Evolutionary conservation across 2,888 invertebrate species (phyloP).

Genomic region (Gryllus longicercus): DNA sequence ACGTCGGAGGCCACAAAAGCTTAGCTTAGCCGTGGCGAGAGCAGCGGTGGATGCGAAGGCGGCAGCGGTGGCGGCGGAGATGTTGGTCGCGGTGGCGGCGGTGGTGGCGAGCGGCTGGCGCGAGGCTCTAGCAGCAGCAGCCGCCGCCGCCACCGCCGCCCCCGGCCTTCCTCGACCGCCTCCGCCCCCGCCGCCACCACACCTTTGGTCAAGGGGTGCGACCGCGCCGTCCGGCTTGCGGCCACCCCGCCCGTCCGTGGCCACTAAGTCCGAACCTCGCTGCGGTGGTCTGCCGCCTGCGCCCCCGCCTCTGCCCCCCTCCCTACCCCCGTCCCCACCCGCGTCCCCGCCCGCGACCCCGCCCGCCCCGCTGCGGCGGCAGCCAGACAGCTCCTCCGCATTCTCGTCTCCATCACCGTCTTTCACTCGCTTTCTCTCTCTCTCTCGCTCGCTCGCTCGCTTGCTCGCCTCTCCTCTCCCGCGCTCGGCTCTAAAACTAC

Average conservation of each 20-base stretch:
- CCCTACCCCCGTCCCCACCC: neutral
- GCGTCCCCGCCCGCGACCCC: neutral
- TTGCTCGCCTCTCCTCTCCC: conserved; percentile 25
- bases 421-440: conserved; percentile 2
- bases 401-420: neutral
- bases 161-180: conserved; percentile 48
- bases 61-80: conserved; percentile 53
- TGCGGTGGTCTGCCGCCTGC: neutral
- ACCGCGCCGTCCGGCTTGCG: conserved; percentile 43
- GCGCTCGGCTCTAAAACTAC: conserved; percentile 23
- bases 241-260: conserved; percentile 44
- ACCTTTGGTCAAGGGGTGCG: conserved; percentile 38
- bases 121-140: conserved; percentile 41
- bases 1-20: conserved; percentile 8
- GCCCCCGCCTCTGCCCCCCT: neutral
- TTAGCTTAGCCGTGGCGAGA: conserved; percentile 42
- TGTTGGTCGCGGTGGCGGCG: neutral
- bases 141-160: conserved; percentile 50
- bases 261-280: conserved; percentile 17
- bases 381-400: neutral
- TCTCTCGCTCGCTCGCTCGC: neutral
- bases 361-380: neutral
- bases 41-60: conserved; percentile 52
- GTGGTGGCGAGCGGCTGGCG: conserved; percentile 31
- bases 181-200: conserved; percentile 47